Percentiles rank a stretch among this genome's conserved stretches.
Conservation (phyloP, 2,113 vertebrate species). For the Azemiops feae region DNA sequence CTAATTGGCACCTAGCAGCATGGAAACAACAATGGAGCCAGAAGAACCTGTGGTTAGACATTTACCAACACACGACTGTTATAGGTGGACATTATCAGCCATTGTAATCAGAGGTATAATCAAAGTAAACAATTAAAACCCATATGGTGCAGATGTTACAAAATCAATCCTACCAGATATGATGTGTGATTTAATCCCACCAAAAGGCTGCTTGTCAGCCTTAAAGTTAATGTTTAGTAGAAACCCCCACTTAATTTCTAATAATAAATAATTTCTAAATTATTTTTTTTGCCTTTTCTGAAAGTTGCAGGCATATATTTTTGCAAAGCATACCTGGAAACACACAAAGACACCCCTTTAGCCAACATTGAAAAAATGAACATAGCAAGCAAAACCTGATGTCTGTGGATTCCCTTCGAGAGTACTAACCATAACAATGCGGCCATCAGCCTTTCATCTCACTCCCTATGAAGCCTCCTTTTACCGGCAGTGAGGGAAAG, state of each 20-base stretch:
- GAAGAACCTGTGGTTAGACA: not conserved
- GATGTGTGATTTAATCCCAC: not conserved
- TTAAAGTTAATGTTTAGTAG: not conserved
- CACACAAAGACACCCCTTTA: not conserved
- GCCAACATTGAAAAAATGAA: not conserved
- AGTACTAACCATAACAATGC: too few species aligned
- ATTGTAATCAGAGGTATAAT: not conserved
- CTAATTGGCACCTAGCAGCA: not conserved
- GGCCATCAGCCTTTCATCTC: too few species aligned
- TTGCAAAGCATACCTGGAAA: not conserved
- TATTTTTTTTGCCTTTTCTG: not conserved
- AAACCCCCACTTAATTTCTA: not conserved
- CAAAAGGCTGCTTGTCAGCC: not conserved
- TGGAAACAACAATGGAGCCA: not conserved
- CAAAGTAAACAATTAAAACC: not conserved
- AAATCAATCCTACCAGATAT: not conserved
- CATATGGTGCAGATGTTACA: not conserved
- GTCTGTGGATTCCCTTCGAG: too few species aligned
- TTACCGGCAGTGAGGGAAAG: too few species aligned
- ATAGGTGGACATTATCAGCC: not conserved
- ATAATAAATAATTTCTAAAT: not conserved
- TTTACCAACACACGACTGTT: not conserved
- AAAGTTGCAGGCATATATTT: not conserved
- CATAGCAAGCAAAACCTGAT: too few species aligned
- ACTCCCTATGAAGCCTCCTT: too few species aligned